Evolutionary conservation across 2,888 invertebrate species (phyloP).

Genomic region (Trichogramma dendrolimi): DNA sequence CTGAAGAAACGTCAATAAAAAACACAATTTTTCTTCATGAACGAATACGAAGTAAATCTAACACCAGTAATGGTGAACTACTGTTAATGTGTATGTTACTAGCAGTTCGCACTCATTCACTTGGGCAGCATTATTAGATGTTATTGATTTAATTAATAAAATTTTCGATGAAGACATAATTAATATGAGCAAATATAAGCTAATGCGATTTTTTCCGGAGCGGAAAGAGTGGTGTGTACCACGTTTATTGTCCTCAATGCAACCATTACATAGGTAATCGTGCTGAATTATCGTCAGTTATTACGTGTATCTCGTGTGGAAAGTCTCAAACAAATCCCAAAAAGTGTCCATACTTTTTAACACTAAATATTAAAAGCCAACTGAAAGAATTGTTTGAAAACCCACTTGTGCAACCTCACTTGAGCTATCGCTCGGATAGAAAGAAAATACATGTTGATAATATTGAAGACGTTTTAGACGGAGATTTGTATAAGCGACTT

Average conservation of each 20-base stretch:
- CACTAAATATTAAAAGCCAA: too few relatives aligned
- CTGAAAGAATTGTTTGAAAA: slow-evolving; percentile 8
- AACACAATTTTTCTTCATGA: slow-evolving; percentile 14
- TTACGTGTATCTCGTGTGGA: too few relatives aligned
- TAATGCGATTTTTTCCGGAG: slow-evolving; percentile 4
- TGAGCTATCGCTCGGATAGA: background rate
- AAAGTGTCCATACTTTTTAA: too few relatives aligned
- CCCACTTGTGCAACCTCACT: background rate
- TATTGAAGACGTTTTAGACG: slow-evolving; percentile 22
- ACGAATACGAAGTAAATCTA: slow-evolving; percentile 5
- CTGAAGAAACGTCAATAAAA: background rate
- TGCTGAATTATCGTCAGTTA: background rate
- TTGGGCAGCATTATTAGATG: slow-evolving; percentile 15
- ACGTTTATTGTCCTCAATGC: slow-evolving; percentile 16
- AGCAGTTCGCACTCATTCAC: slow-evolving; percentile 11
- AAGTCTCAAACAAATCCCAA: too few relatives aligned
- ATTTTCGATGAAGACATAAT: slow-evolving; percentile 11
- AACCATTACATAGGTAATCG: slow-evolving; percentile 2
- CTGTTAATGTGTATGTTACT: slow-evolving; percentile 15
- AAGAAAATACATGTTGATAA: slow-evolving; percentile 6
- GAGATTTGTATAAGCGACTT: slow-evolving; percentile 14
- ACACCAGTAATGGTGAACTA: slow-evolving; percentile 12
- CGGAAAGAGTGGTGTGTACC: slow-evolving; percentile 10
- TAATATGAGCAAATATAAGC: slow-evolving; percentile 14
- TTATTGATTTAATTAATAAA: slow-evolving; percentile 18